phyloP scores from a whole-genome alignment of 1,140 invertebrate genomes.

The Drosophila parvula region DNA sequence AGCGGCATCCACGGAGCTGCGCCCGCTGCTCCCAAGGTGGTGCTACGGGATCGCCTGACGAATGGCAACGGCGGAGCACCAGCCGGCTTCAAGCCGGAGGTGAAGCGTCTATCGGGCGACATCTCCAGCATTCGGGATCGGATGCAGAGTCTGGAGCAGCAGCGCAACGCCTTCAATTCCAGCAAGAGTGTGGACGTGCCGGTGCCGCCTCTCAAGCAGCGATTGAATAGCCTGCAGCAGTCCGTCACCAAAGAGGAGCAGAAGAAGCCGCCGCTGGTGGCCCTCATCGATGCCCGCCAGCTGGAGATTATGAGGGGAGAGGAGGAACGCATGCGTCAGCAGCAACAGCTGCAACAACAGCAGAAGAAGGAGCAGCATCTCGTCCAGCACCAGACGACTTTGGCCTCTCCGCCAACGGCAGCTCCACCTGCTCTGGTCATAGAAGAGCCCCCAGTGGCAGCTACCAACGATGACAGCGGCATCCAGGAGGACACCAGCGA shows the following conservation, averaged over 20 bases:
- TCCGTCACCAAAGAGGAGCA: slow-evolving; percentile 80
- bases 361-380: slow-evolving; percentile 32
- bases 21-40: slow-evolving; percentile 53
- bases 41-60: slow-evolving; percentile 65
- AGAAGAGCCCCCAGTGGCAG: slow-evolving; percentile 84
- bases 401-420: slow-evolving; percentile 15
- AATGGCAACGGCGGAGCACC: slow-evolving; percentile 73
- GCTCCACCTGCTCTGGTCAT: slow-evolving; percentile 56
- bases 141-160: slow-evolving; percentile 87
- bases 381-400: slow-evolving; percentile 7
- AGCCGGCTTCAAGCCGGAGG: slow-evolving; percentile 76
- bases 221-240: slow-evolving; percentile 78
- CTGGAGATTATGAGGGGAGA: slow-evolving; percentile 79
- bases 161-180: slow-evolving; percentile 84
- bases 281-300: slow-evolving; percentile 78
- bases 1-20: slow-evolving; percentile 64
- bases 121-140: slow-evolving; percentile 87
- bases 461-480: slow-evolving; percentile 90
- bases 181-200: slow-evolving; percentile 83
- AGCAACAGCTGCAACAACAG: slow-evolving; percentile 38
- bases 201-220: slow-evolving; percentile 79
- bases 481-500: slow-evolving; percentile 89
- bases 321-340: slow-evolving; percentile 69
- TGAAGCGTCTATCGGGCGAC: slow-evolving; percentile 86
- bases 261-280: slow-evolving; percentile 75